Base-by-base conservation (phyloP, 2,888 invertebrate genomes). In the Syrista parreyssii region DNA sequence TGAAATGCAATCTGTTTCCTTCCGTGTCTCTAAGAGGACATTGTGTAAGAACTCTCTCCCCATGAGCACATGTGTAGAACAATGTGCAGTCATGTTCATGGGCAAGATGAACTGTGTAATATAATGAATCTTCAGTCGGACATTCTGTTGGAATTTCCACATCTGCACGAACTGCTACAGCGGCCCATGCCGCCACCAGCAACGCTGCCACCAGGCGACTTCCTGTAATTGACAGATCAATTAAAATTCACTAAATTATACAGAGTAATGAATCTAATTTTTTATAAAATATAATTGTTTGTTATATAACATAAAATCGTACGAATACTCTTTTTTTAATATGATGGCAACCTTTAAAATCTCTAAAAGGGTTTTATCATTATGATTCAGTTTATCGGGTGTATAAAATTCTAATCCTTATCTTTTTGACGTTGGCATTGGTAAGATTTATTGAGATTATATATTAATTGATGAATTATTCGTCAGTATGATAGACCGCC, bases 21-120 rank as follows among this genome's bases (percentile, higher is more conserved):
- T 11, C 12, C 68, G 31, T 0, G 40, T 12, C 34, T 40, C 32
- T 40, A 11, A 23, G 30, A 33, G 82, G 82, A 36, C 84, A 81
- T 9, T 79, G 23, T 15, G 75, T 55, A 40, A 82, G 35, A 9
- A 75, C 35, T 34, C 80, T 79, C 6, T 76, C 12, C 0, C 86
- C 86, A 71, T 84, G 78, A 12, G 79, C 77, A 75, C 88, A 88
- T 33, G 75, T 75, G 75, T 86, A 87, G 68, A 76, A 88, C 6
- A 77, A 69, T 1, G 75, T 78, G 73, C 86, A 87, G 33, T 82
- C 78, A 12, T 33, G 78, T 23, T 83, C 81, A 77, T 88, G 83
- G 23, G 68, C 76, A 35, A 83, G 69, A 30, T 77, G 75, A 40
- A 83, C 75, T 15, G 33, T 74, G 40, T 71, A n/a, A 23, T 71